Evolutionary conservation across 1,140 invertebrate genomes (phyloP), one percentile per base, ranked within the genome.

Genomic region (Zaprionus taronus): DNA sequence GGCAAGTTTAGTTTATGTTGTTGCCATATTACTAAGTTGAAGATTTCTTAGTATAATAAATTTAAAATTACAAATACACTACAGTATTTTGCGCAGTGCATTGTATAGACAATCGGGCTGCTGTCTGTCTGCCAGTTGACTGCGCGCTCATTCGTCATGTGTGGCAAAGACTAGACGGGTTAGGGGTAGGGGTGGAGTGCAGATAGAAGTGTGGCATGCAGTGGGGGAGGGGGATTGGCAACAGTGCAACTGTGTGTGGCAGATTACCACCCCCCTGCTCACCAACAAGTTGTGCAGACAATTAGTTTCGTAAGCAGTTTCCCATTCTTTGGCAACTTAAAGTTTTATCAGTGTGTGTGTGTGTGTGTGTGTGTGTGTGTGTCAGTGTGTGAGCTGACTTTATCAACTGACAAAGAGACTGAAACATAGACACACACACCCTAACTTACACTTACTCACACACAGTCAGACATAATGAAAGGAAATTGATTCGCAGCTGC

Each of bases 401-500:
- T n/a, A 44, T 44, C 41, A 22, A 41, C 31, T 44, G 26, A 47
- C 56, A n/a, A 15, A 61, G 15, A 41, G 26, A 60, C 56, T 63
- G 9, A 53, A 28, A n/a, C 60, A 63, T 44, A 56, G 56, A 0
- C 17, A 6, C 9, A 12, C 55, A 34, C 24, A 57, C 24, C 22
- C 24, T 31, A 31, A 56, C 38, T 41, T 56, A 24, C 12, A 28
- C 24, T 2, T 5, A 28, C 24, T 2, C 0, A 56, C 11, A 24
- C n/a, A 53, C 20, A 53, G 26, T 4, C 51, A 15, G 51, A 26
- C 51, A 26, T 55, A 66, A 66, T 72, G 69, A 80, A 77, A 57
- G 77, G 56, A 83, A 89, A 89, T 80, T 89, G 81, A 87, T 89
- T 89, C 81, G 63, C 41, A 89, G 73, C 73, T 80, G 67, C 61